phyloP scores from a whole-genome alignment of 2,113 vertebrate genomes.

The Gopherus flavomarginatus region DNA sequence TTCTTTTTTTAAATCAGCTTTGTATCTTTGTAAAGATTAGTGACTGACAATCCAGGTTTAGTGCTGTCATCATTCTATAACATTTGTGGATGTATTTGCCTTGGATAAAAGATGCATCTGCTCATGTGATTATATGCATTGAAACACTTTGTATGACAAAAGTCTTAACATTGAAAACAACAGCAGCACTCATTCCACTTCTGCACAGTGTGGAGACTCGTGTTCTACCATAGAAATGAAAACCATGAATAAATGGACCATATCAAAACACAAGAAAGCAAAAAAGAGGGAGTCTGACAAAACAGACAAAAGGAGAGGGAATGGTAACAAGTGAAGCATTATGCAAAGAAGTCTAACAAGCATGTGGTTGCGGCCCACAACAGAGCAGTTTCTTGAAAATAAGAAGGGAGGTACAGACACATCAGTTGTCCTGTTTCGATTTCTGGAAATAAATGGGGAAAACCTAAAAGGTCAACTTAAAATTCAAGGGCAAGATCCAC shows the following conservation, averaged over 20 bases:
- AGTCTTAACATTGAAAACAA: not conserved
- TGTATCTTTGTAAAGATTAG: conserved; percentile 48
- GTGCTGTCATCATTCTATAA: not conserved
- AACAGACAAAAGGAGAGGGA: not conserved
- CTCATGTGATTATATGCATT: not conserved
- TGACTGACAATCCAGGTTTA: conserved; percentile 17
- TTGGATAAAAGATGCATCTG: conserved; percentile 38
- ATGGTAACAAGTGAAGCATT: not conserved
- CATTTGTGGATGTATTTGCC: conserved; percentile 3
- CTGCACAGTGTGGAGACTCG: not conserved
- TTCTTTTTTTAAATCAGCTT: conserved; percentile 9
- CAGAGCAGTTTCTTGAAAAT: not conserved
- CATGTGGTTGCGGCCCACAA: not conserved
- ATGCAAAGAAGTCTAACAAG: not conserved
- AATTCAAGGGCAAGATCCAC: not conserved
- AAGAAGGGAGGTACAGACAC: not conserved
- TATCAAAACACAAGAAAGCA: not conserved
- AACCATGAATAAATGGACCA: not conserved
- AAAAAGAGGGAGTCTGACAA: not conserved
- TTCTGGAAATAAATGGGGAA: conserved; percentile 36
- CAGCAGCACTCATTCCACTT: fast-evolving
- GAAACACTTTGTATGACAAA: not conserved
- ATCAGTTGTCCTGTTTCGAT: not conserved
- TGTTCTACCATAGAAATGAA: not conserved
- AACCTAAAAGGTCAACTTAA: conserved; percentile 13